A percentile compares a stretch with the other conserved stretches of the same genome.
These are phyloP conservation scores for Vireo altiloquus DNA, from an alignment of 2,113 vertebrate species.

Conservation along the genomic window DNA sequence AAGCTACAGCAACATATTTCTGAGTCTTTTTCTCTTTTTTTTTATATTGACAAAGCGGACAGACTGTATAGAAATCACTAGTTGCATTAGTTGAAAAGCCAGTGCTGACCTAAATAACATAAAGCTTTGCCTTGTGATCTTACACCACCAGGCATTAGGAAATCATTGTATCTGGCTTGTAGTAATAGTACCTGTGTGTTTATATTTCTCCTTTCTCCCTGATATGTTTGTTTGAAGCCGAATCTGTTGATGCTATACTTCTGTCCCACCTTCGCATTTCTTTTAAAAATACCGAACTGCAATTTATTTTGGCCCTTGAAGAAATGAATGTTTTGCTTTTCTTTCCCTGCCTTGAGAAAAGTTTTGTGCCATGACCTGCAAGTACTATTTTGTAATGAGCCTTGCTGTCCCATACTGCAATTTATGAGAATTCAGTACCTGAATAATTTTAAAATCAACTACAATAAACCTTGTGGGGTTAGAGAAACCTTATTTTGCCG, in stretches of 20 bases:
- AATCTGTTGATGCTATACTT: neutral
- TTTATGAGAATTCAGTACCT: neutral
- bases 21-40: neutral
- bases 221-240: neutral
- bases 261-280: neutral
- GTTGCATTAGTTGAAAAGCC: neutral
- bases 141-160: neutral
- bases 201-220: neutral
- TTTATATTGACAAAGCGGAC: neutral
- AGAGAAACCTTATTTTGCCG: neutral
- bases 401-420: neutral
- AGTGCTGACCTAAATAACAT: neutral
- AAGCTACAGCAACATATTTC: neutral
- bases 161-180: neutral
- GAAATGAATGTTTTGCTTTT: neutral
- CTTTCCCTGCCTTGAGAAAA: neutral
- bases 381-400: neutral
- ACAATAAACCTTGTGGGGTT: neutral
- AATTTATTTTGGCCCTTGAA: neutral
- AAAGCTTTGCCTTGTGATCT: neutral
- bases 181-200: neutral
- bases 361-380: neutral
- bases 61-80: neutral
- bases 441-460: neutral
- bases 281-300: neutral